phyloP scores from a whole-genome alignment of 2,888 invertebrate species.

The Strigamia crassipes region DNA sequence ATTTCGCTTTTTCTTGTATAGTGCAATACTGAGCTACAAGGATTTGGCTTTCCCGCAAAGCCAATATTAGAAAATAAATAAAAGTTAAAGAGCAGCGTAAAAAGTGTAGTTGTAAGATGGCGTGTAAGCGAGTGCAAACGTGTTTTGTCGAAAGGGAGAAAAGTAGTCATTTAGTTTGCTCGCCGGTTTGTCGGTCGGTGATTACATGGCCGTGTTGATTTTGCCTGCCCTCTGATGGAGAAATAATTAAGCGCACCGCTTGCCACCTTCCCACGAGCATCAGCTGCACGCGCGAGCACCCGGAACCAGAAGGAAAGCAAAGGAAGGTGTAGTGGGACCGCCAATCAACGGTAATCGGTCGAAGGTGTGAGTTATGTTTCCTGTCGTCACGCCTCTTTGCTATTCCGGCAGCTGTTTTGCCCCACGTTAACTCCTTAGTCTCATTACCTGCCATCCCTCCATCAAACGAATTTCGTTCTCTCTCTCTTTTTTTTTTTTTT shows the following conservation, averaged over 20 bases:
- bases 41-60: too few relatives aligned
- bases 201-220: constrained; percentile 20
- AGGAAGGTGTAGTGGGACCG: constrained; percentile 30
- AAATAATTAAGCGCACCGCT: constrained; percentile 30
- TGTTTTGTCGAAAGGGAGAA: constrained; percentile 22
- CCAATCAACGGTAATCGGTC: constrained; percentile 30
- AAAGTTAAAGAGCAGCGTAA: not conserved
- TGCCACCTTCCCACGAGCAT: constrained; percentile 30
- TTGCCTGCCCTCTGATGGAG: constrained; percentile 30
- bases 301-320: constrained; percentile 26
- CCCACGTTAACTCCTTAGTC: constrained; percentile 27
- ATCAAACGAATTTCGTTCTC: too few relatives aligned
- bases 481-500: not conserved
- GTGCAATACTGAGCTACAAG: too few relatives aligned
- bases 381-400: constrained; percentile 26
- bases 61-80: not conserved
- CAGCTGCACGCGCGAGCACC: constrained; percentile 30
- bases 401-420: constrained; percentile 16
- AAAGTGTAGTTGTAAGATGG: not conserved
- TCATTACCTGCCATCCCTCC: not conserved
- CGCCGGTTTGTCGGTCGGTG: constrained; percentile 30
- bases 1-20: too few relatives aligned
- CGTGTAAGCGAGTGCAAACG: not conserved
- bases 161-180: constrained; percentile 22
- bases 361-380: constrained; percentile 30